Base-by-base conservation (phyloP, 2,113 vertebrate genomes). In the Dipodomys merriami region DNA sequence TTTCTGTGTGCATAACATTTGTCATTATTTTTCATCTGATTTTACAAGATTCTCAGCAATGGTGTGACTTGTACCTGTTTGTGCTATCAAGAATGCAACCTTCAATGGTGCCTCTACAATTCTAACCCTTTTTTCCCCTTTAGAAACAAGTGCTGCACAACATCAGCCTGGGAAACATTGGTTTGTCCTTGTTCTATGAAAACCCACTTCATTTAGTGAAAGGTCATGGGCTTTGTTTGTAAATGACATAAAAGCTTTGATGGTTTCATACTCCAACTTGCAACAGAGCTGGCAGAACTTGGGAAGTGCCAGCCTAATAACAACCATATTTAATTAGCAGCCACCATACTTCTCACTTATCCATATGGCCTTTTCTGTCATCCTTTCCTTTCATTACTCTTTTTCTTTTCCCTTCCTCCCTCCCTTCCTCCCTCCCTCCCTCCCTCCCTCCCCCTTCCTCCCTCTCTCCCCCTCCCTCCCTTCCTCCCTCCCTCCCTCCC, bases 131-230 rank as follows among this genome's bases (percentile, higher is more conserved):
- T 76, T 49, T 35, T 29, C n/a, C 15, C 62, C 49, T 91, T 76
- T 87, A 65, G 20, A 93, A 94, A 81, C n/a, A 90, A 76, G 44
- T n/a, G 67, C 15, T 25, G 29, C 25, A 53, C 3, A 84, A 7
- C 11, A 39, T 46, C 10, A 90, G 65, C 79, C 30, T 57, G n/a
- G 39, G 84, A 90, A 62, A 68, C 46, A 65, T 44, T 62, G 15
- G 6, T 86, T 62, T 91, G 23, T 44, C 23, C 64, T 87, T 80
- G 8, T n/a, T 88, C 22, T 69, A 88, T 46, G 82, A 88, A 87
- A 81, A 20, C 84, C 84, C 83, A 64, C 30, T 82, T 84, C 53
- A 82, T 87, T 73, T 84, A 69, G 9, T 29, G 23, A 90, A 92
- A 96, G 67, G 64, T 30, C 53, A 88, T 33, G 30, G 35, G 7